These are phyloP conservation scores for Drosophila auraria DNA, from an alignment of 1,140 invertebrate genomes.

Conservation along the genomic window DNA sequence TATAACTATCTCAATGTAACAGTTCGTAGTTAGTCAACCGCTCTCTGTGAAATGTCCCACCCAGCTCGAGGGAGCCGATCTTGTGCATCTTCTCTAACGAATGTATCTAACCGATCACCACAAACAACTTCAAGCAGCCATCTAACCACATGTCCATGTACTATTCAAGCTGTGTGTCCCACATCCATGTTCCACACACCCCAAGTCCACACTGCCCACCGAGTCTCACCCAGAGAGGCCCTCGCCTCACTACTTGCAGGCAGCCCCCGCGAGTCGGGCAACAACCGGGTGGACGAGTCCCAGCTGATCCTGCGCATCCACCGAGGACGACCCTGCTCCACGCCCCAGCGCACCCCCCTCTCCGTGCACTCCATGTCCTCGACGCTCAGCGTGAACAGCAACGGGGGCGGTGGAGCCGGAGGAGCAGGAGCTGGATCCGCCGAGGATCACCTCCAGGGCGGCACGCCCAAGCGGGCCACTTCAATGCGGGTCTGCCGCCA, in stretches of 20 bases:
- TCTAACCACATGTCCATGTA: slow-evolving; percentile 65
- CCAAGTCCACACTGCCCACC: slow-evolving; percentile 32
- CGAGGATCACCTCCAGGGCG: slow-evolving; percentile 55
- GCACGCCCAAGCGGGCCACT: slow-evolving; percentile 77
- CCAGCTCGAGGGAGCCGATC: slow-evolving; percentile 9
- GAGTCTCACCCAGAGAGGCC: slow-evolving; percentile 21
- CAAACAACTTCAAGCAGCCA: slow-evolving; percentile 28
- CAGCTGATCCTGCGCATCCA: slow-evolving; percentile 96
- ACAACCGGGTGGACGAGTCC: slow-evolving; percentile 92
- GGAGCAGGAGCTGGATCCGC: not conserved
- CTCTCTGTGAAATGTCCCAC: slow-evolving; percentile 42
- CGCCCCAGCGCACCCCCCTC: slow-evolving; percentile 75
- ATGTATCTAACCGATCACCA: slow-evolving; percentile 47
- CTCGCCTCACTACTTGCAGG: slow-evolving; percentile 74
- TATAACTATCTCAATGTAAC: slow-evolving; percentile 62
- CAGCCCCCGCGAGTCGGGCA: slow-evolving; percentile 82
- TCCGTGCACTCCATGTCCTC: slow-evolving; percentile 83
- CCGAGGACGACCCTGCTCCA: slow-evolving; percentile 87
- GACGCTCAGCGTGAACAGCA: slow-evolving; percentile 80
- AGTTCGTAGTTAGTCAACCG: slow-evolving; percentile 70
- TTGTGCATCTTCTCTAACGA: slow-evolving; percentile 45
- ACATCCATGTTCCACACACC: slow-evolving; percentile 35
- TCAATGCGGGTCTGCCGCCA: slow-evolving; percentile 86
- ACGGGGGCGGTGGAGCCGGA: slow-evolving; percentile 48
- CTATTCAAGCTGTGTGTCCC: slow-evolving; percentile 67